Base-by-base conservation (phyloP, 2,113 vertebrate genomes). In the Leucosticte australis region DNA sequence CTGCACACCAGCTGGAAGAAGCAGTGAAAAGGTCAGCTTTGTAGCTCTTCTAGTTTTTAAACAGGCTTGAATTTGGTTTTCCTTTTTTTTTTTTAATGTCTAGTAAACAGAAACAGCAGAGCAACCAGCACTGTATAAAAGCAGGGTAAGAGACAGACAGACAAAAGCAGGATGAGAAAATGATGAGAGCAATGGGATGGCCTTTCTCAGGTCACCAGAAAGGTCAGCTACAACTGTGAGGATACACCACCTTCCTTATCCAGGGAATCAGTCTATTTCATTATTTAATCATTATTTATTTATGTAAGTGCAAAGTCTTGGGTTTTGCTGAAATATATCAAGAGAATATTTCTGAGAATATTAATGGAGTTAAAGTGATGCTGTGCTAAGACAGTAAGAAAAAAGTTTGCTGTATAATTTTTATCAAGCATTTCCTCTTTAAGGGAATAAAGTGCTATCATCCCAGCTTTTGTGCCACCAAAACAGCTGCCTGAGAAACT, bases 1-100 rank as follows among this genome's bases (percentile, higher is more conserved):
- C 50, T 87, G 37, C 74, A 41, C 57, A 70, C 11, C 44, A 83
- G 68, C 31, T 57, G 59, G 64, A 49, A 24, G 57, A 90, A 81
- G 73, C 41, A 78, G 56, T n/a, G 60, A 78, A 95, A 92, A 95
- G 52, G 67, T 79, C 67, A 77, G 70, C 52, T 85, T 89, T 88
- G 50, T 87, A 89, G 49, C 33, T 50, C 26, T 86, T 37, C 11
- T 39, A n/a, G 30, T 31, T 74, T 68, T 52, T 3, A 21, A 53
- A 42, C 4, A 28, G 21, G 17, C 21, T 69, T 52, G 15, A 4
- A 8, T 18, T 22, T 41, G 14, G 13, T 41, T 41, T 41, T 41
- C 41, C 13, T 41, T 24, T 39, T 37, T 18, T 65, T 35, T 69
- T 44, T 85, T 57, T 55, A 1, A 27, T 12, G 6, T 55, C 28